phyloP scores from a whole-genome alignment of 2,888 invertebrate species.

The Argyresthia goedartella region DNA sequence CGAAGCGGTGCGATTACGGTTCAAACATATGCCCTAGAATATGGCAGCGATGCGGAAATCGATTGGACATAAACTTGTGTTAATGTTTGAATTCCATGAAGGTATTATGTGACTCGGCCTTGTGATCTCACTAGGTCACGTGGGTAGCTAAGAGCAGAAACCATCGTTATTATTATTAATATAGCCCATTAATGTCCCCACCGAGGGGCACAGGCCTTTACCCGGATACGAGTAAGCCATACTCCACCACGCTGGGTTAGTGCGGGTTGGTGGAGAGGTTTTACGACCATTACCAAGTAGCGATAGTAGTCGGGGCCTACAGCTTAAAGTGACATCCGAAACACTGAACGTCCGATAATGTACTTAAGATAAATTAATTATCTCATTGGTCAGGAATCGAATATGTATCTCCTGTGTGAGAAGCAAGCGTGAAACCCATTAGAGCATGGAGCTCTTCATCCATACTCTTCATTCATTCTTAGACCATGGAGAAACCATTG shows the following conservation, averaged over 20 bases:
- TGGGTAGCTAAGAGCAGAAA: not conserved
- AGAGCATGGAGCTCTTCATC: not conserved
- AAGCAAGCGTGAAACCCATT: not conserved
- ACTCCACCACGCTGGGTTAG: too few species aligned
- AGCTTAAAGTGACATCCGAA: too few species aligned
- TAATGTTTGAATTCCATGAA: constrained; percentile 35
- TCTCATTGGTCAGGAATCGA: too few species aligned
- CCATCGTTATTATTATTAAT: not conserved
- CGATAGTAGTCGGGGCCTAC: too few species aligned
- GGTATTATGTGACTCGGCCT: constrained; percentile 1
- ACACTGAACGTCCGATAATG: too few species aligned
- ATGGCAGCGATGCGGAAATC: constrained; percentile 45
- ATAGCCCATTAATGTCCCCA: not conserved
- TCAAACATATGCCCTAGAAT: constrained; percentile 15
- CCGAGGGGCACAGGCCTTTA: too few species aligned
- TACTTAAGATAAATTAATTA: too few species aligned
- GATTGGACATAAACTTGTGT: constrained; percentile 50
- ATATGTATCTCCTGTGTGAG: too few species aligned
- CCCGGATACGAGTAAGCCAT: too few species aligned
- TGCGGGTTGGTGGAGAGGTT: too few species aligned
- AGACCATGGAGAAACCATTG: not conserved
- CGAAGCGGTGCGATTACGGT: constrained; percentile 18
- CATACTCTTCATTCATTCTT: too few species aligned
- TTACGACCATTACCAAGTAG: too few species aligned
- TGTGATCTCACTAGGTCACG: not conserved